Evolutionary conservation across 2,113 vertebrate genomes (phyloP).

Genomic region (Seriola aureovittata): DNA sequence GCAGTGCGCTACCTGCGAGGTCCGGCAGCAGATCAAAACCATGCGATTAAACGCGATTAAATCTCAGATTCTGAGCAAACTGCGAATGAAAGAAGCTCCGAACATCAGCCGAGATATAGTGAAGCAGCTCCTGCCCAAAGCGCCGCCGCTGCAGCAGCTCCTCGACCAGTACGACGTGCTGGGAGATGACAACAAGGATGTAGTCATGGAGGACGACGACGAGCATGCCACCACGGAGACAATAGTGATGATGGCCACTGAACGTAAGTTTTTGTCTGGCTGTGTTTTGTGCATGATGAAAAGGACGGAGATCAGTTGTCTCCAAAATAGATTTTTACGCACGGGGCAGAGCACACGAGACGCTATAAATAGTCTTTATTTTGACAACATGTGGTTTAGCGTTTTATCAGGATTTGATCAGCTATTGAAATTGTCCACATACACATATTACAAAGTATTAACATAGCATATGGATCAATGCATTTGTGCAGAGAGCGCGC

Average conservation of each 20-base stretch:
- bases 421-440: background rate
- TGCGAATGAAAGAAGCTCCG: conserved; percentile 96
- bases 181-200: conserved; percentile 93
- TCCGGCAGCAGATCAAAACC: conserved; percentile 95
- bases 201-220: conserved; percentile 93
- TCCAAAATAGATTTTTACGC: conserved; percentile 50
- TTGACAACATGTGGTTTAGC: background rate
- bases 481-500: background rate
- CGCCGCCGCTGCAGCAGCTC: conserved; percentile 95
- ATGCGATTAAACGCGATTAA: conserved; percentile 97
- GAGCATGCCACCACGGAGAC: conserved; percentile 96
- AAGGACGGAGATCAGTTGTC: background rate
- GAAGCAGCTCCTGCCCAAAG: conserved; percentile 95
- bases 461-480: background rate
- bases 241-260: conserved; percentile 94
- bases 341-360: background rate
- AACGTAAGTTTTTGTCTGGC: conserved; percentile 87
- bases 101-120: conserved; percentile 97
- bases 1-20: conserved; percentile 92
- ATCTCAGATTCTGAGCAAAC: conserved; percentile 98
- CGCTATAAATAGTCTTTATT: background rate
- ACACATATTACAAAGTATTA: background rate
- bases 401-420: background rate
- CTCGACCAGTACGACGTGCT: conserved; percentile 99
- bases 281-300: background rate